These are phyloP conservation scores for Trissonchulus sp. DNA, from an alignment of 2,888 invertebrate species.

Conservation along the genomic window DNA sequence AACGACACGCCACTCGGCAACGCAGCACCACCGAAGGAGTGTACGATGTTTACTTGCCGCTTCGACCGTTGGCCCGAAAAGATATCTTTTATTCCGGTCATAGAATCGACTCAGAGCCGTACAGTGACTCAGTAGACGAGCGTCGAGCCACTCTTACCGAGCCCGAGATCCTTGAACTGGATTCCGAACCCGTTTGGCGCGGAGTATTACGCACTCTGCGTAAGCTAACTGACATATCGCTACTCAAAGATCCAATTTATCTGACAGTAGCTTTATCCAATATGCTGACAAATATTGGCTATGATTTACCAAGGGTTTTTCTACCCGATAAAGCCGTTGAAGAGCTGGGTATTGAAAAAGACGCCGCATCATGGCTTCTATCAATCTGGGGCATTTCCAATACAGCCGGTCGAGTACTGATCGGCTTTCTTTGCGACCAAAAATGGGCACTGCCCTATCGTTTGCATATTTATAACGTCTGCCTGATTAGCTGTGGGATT, in stretches of 20 bases:
- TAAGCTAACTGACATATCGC: constrained; percentile 72
- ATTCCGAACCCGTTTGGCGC: neutral
- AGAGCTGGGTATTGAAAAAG: constrained; percentile 34
- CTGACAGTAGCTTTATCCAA: constrained; percentile 84
- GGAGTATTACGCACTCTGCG: neutral
- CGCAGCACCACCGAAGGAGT: neutral
- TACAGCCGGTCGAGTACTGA: constrained; percentile 75
- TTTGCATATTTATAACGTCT: constrained; percentile 77
- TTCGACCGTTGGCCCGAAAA: constrained; percentile 72
- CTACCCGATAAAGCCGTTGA: constrained; percentile 42
- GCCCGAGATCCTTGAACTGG: neutral
- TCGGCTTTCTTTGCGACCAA: constrained; percentile 64
- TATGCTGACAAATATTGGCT: constrained; percentile 87
- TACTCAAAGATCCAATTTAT: constrained; percentile 78
- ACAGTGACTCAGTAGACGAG: constrained; percentile 33
- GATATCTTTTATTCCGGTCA: constrained; percentile 81
- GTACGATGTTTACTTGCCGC: constrained; percentile 33
- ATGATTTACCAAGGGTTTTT: constrained; percentile 85
- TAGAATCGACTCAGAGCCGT: constrained; percentile 55
- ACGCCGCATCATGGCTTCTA: constrained; percentile 21
- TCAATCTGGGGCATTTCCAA: constrained; percentile 67
- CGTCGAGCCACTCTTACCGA: neutral
- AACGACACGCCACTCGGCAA: neutral
- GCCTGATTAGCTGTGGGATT: constrained; percentile 78
- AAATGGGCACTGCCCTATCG: constrained; percentile 69